These are phyloP conservation scores for Diorhabda elongata DNA, from an alignment of 1,140 invertebrate species.

Conservation along the genomic window DNA sequence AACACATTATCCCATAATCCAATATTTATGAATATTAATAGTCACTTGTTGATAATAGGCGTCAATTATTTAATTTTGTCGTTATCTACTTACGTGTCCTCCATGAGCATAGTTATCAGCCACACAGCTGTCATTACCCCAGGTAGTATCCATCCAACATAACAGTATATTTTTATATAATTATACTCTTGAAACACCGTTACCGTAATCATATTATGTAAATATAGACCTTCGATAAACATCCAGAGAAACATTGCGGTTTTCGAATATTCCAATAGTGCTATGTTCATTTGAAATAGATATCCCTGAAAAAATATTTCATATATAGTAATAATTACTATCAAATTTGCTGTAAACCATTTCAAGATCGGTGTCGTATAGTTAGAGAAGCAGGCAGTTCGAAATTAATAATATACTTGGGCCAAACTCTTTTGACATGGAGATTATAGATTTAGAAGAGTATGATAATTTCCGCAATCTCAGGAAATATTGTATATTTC, in stretches of 20 bases:
- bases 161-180: slow-evolving; percentile 65
- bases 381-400: too few relatives aligned
- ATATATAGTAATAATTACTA: too few relatives aligned
- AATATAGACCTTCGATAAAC: slow-evolving; percentile 86
- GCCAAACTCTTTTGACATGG: too few relatives aligned
- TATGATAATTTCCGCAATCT: too few relatives aligned
- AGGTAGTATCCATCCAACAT: slow-evolving; percentile 79
- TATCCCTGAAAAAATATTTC: slow-evolving; percentile 59
- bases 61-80: background rate
- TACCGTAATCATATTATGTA: slow-evolving; percentile 82
- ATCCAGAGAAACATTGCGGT: slow-evolving; percentile 94
- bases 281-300: slow-evolving; percentile 73
- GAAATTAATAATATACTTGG: too few relatives aligned
- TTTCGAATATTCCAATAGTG: slow-evolving; percentile 78
- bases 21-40: background rate
- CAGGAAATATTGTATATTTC: too few relatives aligned
- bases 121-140: slow-evolving; percentile 68
- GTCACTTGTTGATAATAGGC: background rate
- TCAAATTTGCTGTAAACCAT: too few relatives aligned
- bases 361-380: too few relatives aligned
- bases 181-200: slow-evolving; percentile 75
- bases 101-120: slow-evolving; percentile 61
- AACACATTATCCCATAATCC: background rate
- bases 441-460: too few relatives aligned
- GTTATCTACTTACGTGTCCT: slow-evolving; percentile 23